phyloP scores from a whole-genome alignment of 2,888 invertebrate genomes.

The Helleia helle region DNA sequence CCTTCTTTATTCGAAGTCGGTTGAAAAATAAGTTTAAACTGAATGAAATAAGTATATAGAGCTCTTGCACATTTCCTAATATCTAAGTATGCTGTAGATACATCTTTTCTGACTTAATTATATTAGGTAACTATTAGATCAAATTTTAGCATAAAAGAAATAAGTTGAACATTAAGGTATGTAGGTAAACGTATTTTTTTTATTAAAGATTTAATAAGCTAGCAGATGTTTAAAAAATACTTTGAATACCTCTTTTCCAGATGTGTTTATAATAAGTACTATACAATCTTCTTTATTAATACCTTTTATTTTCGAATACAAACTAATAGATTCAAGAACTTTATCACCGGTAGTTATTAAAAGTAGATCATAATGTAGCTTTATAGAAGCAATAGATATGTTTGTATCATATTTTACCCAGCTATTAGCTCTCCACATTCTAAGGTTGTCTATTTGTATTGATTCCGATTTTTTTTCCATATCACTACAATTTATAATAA shows the following conservation, averaged over 20 bases:
- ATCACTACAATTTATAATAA: neutral
- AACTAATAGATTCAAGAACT: slow-evolving; percentile 46
- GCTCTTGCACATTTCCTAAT: too few species aligned
- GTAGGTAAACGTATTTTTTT: too few species aligned
- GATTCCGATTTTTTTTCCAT: slow-evolving; percentile 6
- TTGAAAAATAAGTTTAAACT: too few species aligned
- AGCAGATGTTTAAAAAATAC: too few species aligned
- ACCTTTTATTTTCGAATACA: slow-evolving; percentile 47
- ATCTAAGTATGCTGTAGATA: too few species aligned
- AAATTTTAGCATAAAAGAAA: too few species aligned
- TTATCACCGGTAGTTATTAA: slow-evolving; percentile 36
- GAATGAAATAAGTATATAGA: too few species aligned
- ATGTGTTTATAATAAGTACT: slow-evolving; percentile 35
- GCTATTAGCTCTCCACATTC: slow-evolving; percentile 37
- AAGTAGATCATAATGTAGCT: slow-evolving; percentile 43
- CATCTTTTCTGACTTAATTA: too few species aligned
- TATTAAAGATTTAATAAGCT: too few species aligned
- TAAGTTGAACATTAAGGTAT: too few species aligned
- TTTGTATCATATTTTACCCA: slow-evolving; percentile 41
- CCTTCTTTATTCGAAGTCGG: too few species aligned
- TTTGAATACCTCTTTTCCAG: slow-evolving; percentile 33
- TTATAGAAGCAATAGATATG: slow-evolving; percentile 26
- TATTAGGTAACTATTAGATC: too few species aligned
- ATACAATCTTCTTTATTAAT: slow-evolving; percentile 47
- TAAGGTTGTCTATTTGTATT: slow-evolving; percentile 41